Base-by-base conservation (phyloP, 2,797 vertebrate genomes). In the Australoheros facetus region DNA sequence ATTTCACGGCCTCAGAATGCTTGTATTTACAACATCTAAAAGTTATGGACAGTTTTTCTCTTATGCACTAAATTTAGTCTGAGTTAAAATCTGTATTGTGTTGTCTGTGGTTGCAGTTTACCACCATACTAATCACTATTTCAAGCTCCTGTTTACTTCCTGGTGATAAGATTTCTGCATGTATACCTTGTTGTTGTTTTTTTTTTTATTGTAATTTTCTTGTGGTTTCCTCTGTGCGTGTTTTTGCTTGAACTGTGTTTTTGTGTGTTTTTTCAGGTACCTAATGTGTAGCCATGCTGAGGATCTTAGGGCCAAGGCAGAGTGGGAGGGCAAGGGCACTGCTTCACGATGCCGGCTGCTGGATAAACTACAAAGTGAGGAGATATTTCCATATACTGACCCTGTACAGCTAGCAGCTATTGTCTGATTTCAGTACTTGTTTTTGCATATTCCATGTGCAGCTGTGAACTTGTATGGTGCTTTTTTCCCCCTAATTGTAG, bases 251-350 rank as follows among this genome's bases (percentile, higher is more conserved):
- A 83, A 23, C n/a, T 23, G 12, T 58, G 64, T 83, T 32, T 10
- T 56, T 79, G 53, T 73, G 28, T 89, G 2, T 70, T 79, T 23
- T 45, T 79, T 81, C 85, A 99, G 98, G 94, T 99, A 99, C 93
- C 94, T 99, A 85, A 99, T 99, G 98, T 99, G 98, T 88, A 99
- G 98, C 93, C 97, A 99, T 85, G 97, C 98, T 62, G 98, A 99
- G 87, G 98, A 99, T 92, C 95, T 99, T 56, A 95, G 97, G 83
- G 97, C 97, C 85, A 99, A 99, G 94, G 98, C 98, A 76, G 98
- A 99, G 85, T 99, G 98, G 98, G 98, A 99, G 94, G 98, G 98
- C 79, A 99, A 99, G 93, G 98, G 98, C 78, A 95, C 95, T 2
- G 95, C 96, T 73, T 99, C 98, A 54, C 97, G 98, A 86, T 98